Evolutionary conservation across 2,888 invertebrate species (phyloP).

Genomic region (Machimus atricapillus): DNA sequence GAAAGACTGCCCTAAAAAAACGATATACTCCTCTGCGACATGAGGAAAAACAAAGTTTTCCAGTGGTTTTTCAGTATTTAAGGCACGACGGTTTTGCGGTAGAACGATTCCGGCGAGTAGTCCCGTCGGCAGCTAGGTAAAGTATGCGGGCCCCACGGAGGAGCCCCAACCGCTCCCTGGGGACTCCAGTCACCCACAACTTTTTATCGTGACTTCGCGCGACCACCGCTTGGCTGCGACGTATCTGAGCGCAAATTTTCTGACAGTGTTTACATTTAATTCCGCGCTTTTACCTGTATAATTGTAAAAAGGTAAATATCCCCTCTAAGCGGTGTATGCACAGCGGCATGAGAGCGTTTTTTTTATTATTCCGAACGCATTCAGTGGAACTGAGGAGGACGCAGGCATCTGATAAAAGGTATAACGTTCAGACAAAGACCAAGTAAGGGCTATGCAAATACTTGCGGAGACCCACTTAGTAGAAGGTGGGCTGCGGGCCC

Average conservation of each 20-base stretch:
- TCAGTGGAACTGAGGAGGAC: background rate
- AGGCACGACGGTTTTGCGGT: background rate
- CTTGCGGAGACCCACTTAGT: background rate
- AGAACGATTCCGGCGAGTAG: background rate
- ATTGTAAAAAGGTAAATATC: conserved; percentile 37
- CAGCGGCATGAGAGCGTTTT: conserved; percentile 6
- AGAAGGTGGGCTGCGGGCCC: background rate
- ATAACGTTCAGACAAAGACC: background rate
- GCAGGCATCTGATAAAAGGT: conserved; percentile 27
- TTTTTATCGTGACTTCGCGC: background rate
- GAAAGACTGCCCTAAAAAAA: background rate
- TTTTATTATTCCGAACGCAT: conserved; percentile 34
- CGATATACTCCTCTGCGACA: background rate
- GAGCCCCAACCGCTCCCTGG: background rate
- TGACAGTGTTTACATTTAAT: conserved; percentile 35
- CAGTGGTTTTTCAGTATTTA: background rate
- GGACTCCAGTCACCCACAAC: background rate
- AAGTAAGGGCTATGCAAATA: conserved; percentile 9
- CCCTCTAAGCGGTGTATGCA: conserved; percentile 8
- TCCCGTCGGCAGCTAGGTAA: background rate
- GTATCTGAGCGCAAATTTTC: conserved; percentile 23
- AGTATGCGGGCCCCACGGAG: background rate
- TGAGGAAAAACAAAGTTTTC: background rate
- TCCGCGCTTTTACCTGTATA: conserved; percentile 39
- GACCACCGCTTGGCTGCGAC: background rate